phyloP scores from a whole-genome alignment of 2,888 invertebrate genomes.

The Cyclophora albipunctata region DNA sequence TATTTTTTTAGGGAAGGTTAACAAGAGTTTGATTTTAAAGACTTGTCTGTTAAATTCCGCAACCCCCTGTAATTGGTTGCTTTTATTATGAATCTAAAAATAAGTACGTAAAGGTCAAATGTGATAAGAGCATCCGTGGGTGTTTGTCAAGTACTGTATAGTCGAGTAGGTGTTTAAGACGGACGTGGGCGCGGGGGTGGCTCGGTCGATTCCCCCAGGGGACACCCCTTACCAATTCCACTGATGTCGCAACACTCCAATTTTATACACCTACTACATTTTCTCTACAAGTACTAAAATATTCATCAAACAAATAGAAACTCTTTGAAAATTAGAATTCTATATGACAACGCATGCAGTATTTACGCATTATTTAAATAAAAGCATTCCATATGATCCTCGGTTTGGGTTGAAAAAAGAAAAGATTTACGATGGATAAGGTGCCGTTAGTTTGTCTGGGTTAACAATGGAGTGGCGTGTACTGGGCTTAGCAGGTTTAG shows the following conservation, averaged over 20 bases:
- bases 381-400: constrained; percentile 15
- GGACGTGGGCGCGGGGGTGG: constrained; percentile 19
- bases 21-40: too few relatives aligned
- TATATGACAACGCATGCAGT: too few relatives aligned
- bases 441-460: constrained; percentile 67
- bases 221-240: constrained; percentile 18
- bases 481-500: constrained; percentile 49
- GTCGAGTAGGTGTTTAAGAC: not conserved
- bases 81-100: not conserved
- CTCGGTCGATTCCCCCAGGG: constrained; percentile 28
- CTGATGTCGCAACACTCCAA: constrained; percentile 13
- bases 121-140: constrained; percentile 11
- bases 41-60: too few relatives aligned
- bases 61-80: too few relatives aligned
- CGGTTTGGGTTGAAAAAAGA: constrained; percentile 36
- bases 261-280: too few relatives aligned
- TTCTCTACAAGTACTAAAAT: too few relatives aligned
- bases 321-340: too few relatives aligned
- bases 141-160: constrained; percentile 8
- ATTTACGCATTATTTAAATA: too few relatives aligned
- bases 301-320: too few relatives aligned
- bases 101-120: constrained; percentile 5
- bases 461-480: constrained; percentile 48
- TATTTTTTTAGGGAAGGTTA: too few relatives aligned
- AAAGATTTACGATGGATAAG: constrained; percentile 61